Percentiles rank a stretch among this genome's conserved stretches.
These are phyloP conservation scores for Ophiodon elongatus DNA, from an alignment of 2,113 vertebrate species.

Conservation along the genomic window DNA sequence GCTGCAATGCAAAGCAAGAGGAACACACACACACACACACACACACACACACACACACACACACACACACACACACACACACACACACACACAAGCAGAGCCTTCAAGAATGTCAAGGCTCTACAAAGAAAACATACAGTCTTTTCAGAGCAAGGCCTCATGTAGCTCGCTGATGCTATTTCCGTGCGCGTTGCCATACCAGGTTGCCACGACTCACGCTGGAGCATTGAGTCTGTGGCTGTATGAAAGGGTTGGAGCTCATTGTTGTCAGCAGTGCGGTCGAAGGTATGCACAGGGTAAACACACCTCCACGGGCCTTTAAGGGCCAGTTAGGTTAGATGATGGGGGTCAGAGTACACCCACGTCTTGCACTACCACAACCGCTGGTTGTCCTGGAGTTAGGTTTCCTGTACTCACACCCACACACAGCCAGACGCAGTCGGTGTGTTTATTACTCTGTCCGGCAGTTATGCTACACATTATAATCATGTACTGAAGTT, in stretches of 20 bases:
- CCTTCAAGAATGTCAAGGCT: constrained; percentile 50
- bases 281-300: constrained; percentile 29
- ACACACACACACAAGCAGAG: constrained; percentile 18
- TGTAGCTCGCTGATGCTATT: constrained; percentile 10
- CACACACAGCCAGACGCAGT: constrained; percentile 8
- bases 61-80: constrained; percentile 19
- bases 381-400: constrained; percentile 4
- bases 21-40: constrained; percentile 5
- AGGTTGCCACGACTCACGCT: constrained; percentile 10
- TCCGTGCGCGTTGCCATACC: constrained; percentile 5
- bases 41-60: constrained; percentile 13
- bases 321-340: constrained; percentile 8
- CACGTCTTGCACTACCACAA: constrained; percentile 22
- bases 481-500: background rate
- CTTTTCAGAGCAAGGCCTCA: constrained; percentile 41
- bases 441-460: background rate
- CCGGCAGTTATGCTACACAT: background rate
- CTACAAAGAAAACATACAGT: constrained; percentile 27
- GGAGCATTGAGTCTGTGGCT: background rate
- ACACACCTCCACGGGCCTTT: constrained; percentile 35
- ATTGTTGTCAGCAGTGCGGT: constrained; percentile 39
- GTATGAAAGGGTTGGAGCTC: constrained; percentile 23
- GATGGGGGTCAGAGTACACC: constrained; percentile 46
- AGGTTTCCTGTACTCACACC: constrained; percentile 30
- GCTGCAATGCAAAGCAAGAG: constrained; percentile 36